Percentiles rank a stretch among this genome's conserved stretches.
phyloP scores from a whole-genome alignment of 2,888 invertebrate species.

The Nomada flava region DNA sequence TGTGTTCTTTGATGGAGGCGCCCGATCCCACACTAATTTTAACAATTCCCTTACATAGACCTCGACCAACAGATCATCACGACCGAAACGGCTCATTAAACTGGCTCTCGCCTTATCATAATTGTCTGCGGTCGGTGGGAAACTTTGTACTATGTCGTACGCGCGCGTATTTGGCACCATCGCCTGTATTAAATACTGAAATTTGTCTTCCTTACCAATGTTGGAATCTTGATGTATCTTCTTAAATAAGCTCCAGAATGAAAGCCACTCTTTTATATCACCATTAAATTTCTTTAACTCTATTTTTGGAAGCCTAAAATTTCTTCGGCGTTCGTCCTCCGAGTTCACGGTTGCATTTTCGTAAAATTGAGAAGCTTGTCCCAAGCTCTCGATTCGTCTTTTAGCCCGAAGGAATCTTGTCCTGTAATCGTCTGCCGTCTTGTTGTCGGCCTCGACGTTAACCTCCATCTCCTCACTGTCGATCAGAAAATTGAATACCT shows the following conservation, averaged over 20 bases:
- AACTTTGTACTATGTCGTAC: neutral
- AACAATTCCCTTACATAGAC: conserved; percentile 29
- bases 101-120: conserved; percentile 21
- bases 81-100: neutral
- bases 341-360: no score
- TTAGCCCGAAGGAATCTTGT: no score
- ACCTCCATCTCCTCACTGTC: no score
- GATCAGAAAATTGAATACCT: no score
- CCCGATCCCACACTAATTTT: no score
- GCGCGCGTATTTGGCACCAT: neutral
- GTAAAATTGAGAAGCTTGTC: no score
- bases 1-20: no score
- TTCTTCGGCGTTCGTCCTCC: no score
- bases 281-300: conserved; percentile 15
- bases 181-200: conserved; percentile 14
- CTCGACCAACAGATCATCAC: conserved; percentile 28
- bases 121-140: conserved; percentile 5
- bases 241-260: conserved; percentile 24
- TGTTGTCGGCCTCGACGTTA: no score
- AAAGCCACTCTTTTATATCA: conserved; percentile 1
- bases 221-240: conserved; percentile 9
- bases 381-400: no score
- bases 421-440: no score
- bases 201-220: conserved; percentile 17
- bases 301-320: conserved; percentile 7